Percentiles rank a stretch among this genome's conserved stretches.
Conservation (phyloP, 2,888 invertebrate genomes). For the Dorcus hopei region DNA sequence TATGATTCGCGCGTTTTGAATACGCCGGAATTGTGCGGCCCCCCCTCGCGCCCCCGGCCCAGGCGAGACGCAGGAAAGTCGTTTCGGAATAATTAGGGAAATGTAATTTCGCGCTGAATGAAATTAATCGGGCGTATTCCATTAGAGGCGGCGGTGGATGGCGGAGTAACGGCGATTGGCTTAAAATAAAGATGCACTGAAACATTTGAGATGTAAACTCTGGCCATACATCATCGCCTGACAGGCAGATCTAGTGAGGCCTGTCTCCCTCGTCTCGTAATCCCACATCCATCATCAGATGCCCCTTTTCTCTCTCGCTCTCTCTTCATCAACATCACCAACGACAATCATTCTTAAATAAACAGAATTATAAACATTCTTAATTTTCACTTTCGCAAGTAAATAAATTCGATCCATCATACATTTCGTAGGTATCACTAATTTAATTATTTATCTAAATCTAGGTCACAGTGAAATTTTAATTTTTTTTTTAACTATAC, state of each 20-base stretch:
- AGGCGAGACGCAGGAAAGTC: too few relatives aligned
- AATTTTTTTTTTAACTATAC: too few relatives aligned
- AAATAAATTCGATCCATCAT: too few relatives aligned
- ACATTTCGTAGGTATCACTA: too few relatives aligned
- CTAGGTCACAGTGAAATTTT: too few relatives aligned
- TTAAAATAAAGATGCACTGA: constrained; percentile 31
- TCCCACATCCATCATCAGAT: constrained; percentile 35
- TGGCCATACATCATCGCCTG: constrained; percentile 31
- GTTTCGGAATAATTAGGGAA: too few relatives aligned
- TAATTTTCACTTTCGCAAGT: too few relatives aligned
- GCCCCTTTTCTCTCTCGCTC: constrained; percentile 5
- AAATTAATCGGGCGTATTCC: too few relatives aligned
- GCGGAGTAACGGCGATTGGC: constrained; percentile 32
- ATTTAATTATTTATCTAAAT: too few relatives aligned
- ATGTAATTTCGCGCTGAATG: too few relatives aligned
- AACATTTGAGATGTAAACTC: constrained; percentile 35
- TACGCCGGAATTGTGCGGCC: background rate
- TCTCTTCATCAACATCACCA: constrained; percentile 10
- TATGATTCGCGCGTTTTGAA: background rate
- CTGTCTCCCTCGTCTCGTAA: constrained; percentile 33
- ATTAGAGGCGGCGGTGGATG: too few relatives aligned
- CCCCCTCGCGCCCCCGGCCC: too few relatives aligned
- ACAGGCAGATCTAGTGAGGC: constrained; percentile 31
- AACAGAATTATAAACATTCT: constrained; percentile 11
- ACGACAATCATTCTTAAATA: constrained; percentile 16